phyloP scores from a whole-genome alignment of 2,797 vertebrate genomes.

The Acrossocheilus fasciatus region DNA sequence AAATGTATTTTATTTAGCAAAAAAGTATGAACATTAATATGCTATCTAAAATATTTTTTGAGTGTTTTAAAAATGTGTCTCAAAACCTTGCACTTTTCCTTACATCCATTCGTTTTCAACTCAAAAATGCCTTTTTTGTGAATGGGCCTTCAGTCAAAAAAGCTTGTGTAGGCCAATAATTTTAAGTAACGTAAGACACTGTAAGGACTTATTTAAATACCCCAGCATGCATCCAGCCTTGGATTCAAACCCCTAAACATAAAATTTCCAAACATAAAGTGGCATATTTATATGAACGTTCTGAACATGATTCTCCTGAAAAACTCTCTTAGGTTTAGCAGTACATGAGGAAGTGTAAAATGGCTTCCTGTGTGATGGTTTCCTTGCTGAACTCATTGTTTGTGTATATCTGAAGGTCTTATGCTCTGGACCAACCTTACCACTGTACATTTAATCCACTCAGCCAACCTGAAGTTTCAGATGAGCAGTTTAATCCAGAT shows the following conservation, averaged over 20 bases:
- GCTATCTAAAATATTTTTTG: too few relatives aligned
- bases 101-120: neutral
- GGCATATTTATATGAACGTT: neutral
- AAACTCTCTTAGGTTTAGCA: neutral
- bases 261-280: neutral
- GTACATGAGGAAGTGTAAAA: neutral
- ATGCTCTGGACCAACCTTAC: neutral
- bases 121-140: neutral
- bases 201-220: neutral
- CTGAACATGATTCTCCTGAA: neutral
- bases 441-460: constrained; percentile 65
- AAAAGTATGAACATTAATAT: neutral
- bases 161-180: neutral
- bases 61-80: neutral
- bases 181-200: neutral
- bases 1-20: neutral
- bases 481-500: constrained; percentile 57
- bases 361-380: neutral
- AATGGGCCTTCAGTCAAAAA: neutral
- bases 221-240: neutral
- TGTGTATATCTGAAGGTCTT: constrained; percentile 53
- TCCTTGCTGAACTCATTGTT: neutral
- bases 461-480: constrained; percentile 69
- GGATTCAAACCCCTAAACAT: neutral
- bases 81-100: neutral